A percentile compares a stretch with the other conserved stretches of the same genome.
Conservation (phyloP, 2,888 invertebrate species). For the Choreutis nemorana region DNA sequence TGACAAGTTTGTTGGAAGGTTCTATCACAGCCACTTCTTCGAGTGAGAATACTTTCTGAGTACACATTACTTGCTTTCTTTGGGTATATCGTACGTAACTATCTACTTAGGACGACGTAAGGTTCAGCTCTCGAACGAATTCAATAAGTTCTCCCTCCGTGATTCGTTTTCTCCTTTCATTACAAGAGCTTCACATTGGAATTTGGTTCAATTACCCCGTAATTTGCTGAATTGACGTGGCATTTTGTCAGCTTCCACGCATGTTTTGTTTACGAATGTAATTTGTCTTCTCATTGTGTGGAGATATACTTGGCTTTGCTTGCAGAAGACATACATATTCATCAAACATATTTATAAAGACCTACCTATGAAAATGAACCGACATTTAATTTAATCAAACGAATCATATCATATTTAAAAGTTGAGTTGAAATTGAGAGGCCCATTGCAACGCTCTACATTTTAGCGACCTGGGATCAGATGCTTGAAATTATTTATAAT, state of each 20-base stretch:
- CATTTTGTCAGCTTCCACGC: conserved; percentile 50
- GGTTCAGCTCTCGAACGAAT: conserved; percentile 41
- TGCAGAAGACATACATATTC: no score
- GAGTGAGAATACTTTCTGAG: conserved; percentile 54
- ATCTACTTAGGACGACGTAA: conserved; percentile 56
- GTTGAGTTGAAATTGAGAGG: no score
- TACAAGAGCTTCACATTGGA: conserved; percentile 52
- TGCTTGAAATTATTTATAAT: no score
- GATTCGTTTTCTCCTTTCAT: conserved; percentile 52
- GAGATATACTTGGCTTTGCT: no score
- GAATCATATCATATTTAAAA: no score
- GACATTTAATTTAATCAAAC: no score
- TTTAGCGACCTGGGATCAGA: no score
- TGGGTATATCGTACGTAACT: conserved; percentile 57
- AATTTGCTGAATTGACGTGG: conserved; percentile 53
- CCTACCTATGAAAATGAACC: no score
- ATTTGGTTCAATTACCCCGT: conserved; percentile 55
- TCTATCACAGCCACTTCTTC: conserved; percentile 56
- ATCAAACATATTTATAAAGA: not conserved
- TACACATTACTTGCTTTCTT: conserved; percentile 55
- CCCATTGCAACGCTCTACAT: no score
- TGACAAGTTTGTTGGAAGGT: conserved; percentile 50
- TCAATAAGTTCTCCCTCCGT: conserved; percentile 42
- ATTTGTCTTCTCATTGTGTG: not conserved
- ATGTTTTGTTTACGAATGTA: conserved; percentile 23